Evolutionary conservation across 1,140 invertebrate species (phyloP), one percentile per base, ranked within the genome.

Genomic region (Ooceraea biroi): DNA sequence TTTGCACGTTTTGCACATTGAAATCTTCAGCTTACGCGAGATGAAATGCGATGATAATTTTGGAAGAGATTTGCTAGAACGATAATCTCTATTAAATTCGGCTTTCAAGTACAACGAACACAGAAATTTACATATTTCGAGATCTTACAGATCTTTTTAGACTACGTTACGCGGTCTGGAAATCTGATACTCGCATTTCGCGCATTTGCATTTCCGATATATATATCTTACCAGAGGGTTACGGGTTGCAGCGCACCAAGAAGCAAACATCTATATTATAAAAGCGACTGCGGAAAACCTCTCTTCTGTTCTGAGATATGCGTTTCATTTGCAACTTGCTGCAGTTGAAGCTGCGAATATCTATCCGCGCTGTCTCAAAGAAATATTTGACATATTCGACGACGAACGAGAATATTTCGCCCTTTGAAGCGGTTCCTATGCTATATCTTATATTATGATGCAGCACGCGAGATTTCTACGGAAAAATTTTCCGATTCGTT

Each of bases 311-410:
- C 65, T 46, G 25, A 80, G 65, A 80, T 69, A 80, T 80, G 76
- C 76, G 65, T 80, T 80, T 80, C 76, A 80, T 80, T 80, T 80
- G 69, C 76, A 80, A 46, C 65, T 71, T 80, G 63, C 65, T 46
- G 25, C 66, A 58, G 36, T 71, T 80, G 76, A 58, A 71, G 12
- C 65, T 46, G 65, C 65, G 36, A 36, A 71, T 80, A 71, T 80
- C 76, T 46, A 80, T 80, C 2, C 65, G 22, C 22, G 48, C 36
- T 7, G 48, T 57, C 48, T 57, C 76, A 71, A 80, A 80, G 76
- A 80, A 80, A 80, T 80, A 80, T 80, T 69, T 60, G 66, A 71
- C 76, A 71, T 80, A 71, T 71, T 71, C 58, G 65, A 36, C 41
- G 76, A 80, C 50, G 76, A 69, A 69, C 30, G 22, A 25, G 52